These are phyloP conservation scores for Engystomops pustulosus DNA, from an alignment of 2,113 vertebrate species.

Conservation along the genomic window DNA sequence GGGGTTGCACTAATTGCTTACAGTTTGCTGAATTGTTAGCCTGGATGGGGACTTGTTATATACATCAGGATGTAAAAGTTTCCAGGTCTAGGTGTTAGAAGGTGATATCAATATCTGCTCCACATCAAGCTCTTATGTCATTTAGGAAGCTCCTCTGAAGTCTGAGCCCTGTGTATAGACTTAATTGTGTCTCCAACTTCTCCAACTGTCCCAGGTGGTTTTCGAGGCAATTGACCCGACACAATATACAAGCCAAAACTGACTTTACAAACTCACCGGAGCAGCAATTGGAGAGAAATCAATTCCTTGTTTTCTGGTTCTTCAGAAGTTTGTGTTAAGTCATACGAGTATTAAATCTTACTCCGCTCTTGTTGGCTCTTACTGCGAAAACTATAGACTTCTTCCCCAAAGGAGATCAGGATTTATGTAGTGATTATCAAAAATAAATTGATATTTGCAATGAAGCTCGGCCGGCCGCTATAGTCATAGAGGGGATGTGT, in stretches of 20 bases:
- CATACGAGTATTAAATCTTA: not conserved
- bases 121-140: not conserved
- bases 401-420: not conserved
- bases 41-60: not conserved
- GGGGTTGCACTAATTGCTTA: slow-evolving; percentile 44
- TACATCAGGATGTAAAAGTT: not conserved
- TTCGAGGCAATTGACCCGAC: slow-evolving; percentile 50
- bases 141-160: slow-evolving; percentile 5
- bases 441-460: too few relatives aligned
- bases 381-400: not conserved
- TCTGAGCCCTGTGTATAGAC: not conserved
- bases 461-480: too few relatives aligned
- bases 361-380: not conserved
- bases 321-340: slow-evolving; percentile 43
- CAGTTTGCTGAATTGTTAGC: slow-evolving; percentile 7
- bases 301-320: slow-evolving; percentile 47
- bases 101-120: not conserved
- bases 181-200: slow-evolving; percentile 38
- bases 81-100: not conserved
- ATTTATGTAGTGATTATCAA: not conserved
- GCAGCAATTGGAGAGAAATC: slow-evolving; percentile 50
- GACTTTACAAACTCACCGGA: slow-evolving; percentile 39
- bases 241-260: slow-evolving; percentile 43
- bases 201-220: slow-evolving; percentile 29
- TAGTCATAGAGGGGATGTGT: too few relatives aligned